Evolutionary conservation across 2,113 vertebrate genomes (phyloP), one percentile per base, ranked within the genome.

Genomic region (Hydrolagus affinis): DNA sequence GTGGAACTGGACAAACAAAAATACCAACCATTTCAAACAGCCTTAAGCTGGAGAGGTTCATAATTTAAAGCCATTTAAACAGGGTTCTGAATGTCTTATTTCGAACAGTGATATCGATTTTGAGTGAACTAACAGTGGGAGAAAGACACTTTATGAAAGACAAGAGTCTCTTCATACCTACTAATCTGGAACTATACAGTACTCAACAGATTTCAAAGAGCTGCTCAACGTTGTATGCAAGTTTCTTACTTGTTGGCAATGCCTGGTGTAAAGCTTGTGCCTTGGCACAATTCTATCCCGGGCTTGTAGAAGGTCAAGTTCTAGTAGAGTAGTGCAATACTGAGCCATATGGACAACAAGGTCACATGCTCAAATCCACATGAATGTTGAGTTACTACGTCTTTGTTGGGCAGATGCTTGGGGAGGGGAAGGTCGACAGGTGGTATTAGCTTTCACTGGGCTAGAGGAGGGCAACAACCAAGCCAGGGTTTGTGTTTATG

Each of bases 141-240:
- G 12, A 15, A 0, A 62, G 4, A 57, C 60, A 6, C 59, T 66
- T 83, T 62, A 15, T 21, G 60, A 60, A 32, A 14, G 28, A 66
- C 78, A 66, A 32, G 44, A 6, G 44, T 44, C 44, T 44, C 44
- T 44, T 44, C 44, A 44, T 44, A 44, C 44, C 44, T 17, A 15
- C 12, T 80, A 15, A 11, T 59, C 60, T 60, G 7, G n/a, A 78
- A 56, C 76, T 80, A 25, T 6, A 30, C 11, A 10, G 28, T 32
- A 30, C 8, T 25, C 28, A 64, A n/a, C 7, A 80, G 64, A 14
- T 64, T 80, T 80, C 78, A 83, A 83, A 83, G n/a, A 72, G 28
- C 8, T 12, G 28, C 23, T 23, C 44, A 9, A 14, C 70, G 25
- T 12, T 14, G 21, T 4, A 21, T 2, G 15, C 30, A 74, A 44